phyloP scores from a whole-genome alignment of 2,888 invertebrate genomes.

The Geophilus truncorum region DNA sequence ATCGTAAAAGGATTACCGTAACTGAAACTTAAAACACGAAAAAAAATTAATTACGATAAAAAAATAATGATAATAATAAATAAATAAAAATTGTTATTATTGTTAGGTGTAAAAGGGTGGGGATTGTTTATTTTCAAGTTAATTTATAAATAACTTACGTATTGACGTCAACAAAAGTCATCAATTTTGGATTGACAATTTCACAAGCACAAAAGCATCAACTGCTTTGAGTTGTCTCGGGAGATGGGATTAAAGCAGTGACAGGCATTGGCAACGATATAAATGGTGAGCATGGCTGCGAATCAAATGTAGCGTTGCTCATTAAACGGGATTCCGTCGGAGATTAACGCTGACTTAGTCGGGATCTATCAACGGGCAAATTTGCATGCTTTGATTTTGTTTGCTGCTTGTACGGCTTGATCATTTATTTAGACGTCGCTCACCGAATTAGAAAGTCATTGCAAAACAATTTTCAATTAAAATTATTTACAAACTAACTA shows the following conservation, averaged over 20 bases:
- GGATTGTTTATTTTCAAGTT: neutral
- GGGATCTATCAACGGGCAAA: constrained; percentile 24
- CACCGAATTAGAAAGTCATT: neutral
- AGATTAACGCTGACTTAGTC: constrained; percentile 28
- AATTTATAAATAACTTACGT: too few species aligned
- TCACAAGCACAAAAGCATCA: constrained; percentile 10
- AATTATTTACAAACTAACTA: too few species aligned
- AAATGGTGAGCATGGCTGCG: constrained; percentile 23
- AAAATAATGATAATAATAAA: too few species aligned
- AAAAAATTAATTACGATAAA: too few species aligned
- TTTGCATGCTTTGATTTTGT: constrained; percentile 23
- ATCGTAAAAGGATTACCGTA: too few species aligned
- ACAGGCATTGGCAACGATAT: constrained; percentile 19
- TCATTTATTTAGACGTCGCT: neutral
- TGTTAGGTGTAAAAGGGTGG: too few species aligned
- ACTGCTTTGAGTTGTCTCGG: constrained; percentile 6
- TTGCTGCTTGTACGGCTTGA: neutral
- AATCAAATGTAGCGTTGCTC: constrained; percentile 27
- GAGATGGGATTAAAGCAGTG: constrained; percentile 1
- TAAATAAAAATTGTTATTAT: too few species aligned
- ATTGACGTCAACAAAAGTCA: neutral
- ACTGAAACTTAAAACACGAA: too few species aligned
- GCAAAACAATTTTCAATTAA: too few species aligned
- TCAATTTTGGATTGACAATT: constrained; percentile 3
- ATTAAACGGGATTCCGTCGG: constrained; percentile 29